Conservation (phyloP, 2,888 invertebrate genomes). For the Athripsodes cinereus region DNA sequence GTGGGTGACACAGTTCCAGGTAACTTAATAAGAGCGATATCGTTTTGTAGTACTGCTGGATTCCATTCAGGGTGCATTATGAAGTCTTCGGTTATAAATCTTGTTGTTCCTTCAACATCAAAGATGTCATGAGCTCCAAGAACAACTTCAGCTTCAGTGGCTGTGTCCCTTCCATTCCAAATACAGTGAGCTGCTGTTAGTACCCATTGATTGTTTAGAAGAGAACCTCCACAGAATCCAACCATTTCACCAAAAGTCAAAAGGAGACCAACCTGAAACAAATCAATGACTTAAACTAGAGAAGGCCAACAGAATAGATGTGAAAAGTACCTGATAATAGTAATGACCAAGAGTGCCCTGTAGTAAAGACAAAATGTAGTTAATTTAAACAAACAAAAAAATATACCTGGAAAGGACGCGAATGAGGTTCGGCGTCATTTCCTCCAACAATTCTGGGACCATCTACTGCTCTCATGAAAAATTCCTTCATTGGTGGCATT, state of each 20-base stretch:
- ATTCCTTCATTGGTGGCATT: slow-evolving; percentile 18
- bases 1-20: slow-evolving; percentile 35
- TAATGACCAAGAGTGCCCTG: too few species aligned
- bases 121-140: slow-evolving; percentile 30
- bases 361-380: too few species aligned
- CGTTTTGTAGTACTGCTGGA: slow-evolving; percentile 34
- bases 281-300: too few species aligned
- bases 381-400: not conserved
- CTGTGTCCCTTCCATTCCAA: slow-evolving; percentile 19
- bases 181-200: slow-evolving; percentile 34
- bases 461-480: slow-evolving; percentile 18
- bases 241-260: slow-evolving; percentile 21
- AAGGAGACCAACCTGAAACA: slow-evolving; percentile 22
- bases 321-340: too few species aligned
- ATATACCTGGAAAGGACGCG: slow-evolving; percentile 29
- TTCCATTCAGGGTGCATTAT: slow-evolving; percentile 38
- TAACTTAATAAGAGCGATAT: slow-evolving; percentile 42
- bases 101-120: slow-evolving; percentile 32
- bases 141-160: slow-evolving; percentile 15
- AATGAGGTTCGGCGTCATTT: slow-evolving; percentile 28
- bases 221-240: slow-evolving; percentile 33
- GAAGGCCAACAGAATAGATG: too few species aligned
- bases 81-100: slow-evolving; percentile 30
- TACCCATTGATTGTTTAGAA: slow-evolving; percentile 29
- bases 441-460: slow-evolving; percentile 28